These are phyloP conservation scores for Falco concolor DNA, from an alignment of 2,797 vertebrate species.

Conservation along the genomic window DNA sequence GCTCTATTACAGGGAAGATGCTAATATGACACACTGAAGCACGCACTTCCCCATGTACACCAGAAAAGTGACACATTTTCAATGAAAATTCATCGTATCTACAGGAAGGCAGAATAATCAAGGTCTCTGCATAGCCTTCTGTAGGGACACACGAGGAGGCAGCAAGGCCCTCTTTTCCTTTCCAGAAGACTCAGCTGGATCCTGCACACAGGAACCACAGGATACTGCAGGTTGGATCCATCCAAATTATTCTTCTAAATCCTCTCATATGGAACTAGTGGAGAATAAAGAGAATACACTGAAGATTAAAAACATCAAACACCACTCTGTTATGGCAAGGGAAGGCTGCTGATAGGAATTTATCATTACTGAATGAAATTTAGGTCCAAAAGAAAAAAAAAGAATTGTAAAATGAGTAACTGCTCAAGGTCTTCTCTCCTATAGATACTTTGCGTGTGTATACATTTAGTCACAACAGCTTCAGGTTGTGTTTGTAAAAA, in stretches of 20 bases:
- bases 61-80: background rate
- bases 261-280: background rate
- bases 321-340: background rate
- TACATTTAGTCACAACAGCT: background rate
- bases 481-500: conserved; percentile 14
- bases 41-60: background rate
- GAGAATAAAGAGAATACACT: conserved; percentile 30
- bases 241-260: conserved; percentile 29
- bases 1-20: background rate
- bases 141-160: background rate
- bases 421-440: background rate
- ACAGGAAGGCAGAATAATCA: conserved; percentile 42
- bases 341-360: background rate
- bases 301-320: conserved; percentile 37
- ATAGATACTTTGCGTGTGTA: background rate
- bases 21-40: background rate
- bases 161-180: background rate
- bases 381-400: background rate
- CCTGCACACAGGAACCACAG: conserved; percentile 7
- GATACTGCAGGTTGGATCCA: background rate
- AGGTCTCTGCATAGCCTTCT: background rate
- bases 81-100: conserved; percentile 28
- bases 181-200: conserved; percentile 41
- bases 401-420: background rate
- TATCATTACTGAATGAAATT: background rate